Evolutionary conservation across 2,888 invertebrate species (phyloP).

Genomic region (Chouioia cunea): DNA sequence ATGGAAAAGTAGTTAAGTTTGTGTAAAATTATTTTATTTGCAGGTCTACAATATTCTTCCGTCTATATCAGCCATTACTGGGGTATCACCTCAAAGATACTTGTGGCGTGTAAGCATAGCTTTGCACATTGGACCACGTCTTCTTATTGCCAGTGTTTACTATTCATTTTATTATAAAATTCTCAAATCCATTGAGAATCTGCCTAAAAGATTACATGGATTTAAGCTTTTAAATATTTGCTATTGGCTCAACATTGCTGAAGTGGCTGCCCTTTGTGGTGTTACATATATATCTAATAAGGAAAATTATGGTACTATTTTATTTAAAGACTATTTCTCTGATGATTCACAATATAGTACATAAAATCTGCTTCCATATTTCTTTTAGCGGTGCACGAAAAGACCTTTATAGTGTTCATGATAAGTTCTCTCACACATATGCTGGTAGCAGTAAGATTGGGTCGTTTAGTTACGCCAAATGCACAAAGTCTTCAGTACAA

Average conservation of each 20-base stretch:
- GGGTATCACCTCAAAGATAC: constrained; percentile 92
- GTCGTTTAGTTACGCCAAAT: constrained; percentile 67
- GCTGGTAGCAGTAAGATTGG: constrained; percentile 78
- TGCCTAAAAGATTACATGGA: constrained; percentile 62
- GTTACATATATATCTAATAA: constrained; percentile 94
- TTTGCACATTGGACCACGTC: constrained; percentile 90
- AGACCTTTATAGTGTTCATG: constrained; percentile 93
- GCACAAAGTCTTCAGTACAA: constrained; percentile 72
- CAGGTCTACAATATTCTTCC: constrained; percentile 95
- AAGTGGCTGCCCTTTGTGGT: constrained; percentile 88
- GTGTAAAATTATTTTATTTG: constrained; percentile 49
- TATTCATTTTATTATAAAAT: constrained; percentile 83
- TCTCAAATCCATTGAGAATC: constrained; percentile 73
- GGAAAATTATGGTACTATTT: constrained; percentile 92
- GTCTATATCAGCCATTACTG: constrained; percentile 95
- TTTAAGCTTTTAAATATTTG: constrained; percentile 78
- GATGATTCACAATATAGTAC: background rate
- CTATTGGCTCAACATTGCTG: constrained; percentile 87
- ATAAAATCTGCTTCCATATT: constrained; percentile 1
- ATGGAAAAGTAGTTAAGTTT: too few species aligned
- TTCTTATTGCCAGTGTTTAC: constrained; percentile 89
- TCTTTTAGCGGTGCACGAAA: constrained; percentile 87
- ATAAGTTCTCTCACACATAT: constrained; percentile 86
- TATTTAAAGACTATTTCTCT: background rate
- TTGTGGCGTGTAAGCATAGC: constrained; percentile 94